These are phyloP conservation scores for Montipora capricornis DNA, from an alignment of 64 coral and sea anemone species.

Conservation along the genomic window DNA sequence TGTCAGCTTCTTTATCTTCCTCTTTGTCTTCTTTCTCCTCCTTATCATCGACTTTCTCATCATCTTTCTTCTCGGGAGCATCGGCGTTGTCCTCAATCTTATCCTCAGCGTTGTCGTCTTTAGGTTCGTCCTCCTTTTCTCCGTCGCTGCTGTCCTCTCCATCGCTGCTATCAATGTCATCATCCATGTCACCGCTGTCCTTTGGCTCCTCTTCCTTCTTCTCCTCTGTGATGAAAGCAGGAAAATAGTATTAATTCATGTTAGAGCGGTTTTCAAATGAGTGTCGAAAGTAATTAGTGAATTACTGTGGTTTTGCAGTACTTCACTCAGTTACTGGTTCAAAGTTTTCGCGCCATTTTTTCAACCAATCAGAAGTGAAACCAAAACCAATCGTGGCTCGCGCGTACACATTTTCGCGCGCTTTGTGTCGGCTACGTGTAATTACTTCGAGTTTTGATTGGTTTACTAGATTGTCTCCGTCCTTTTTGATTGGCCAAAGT, in stretches of 20 bases:
- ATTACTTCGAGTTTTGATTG: no score
- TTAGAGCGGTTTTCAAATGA: background rate
- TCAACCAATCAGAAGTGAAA: no score
- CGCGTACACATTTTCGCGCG: no score
- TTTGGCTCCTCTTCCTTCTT: constrained; percentile 17
- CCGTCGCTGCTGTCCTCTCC: constrained; percentile 12
- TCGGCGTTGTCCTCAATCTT: constrained; percentile 12
- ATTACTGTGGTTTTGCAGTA: no score
- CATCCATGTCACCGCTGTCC: constrained; percentile 66
- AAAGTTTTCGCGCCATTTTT: no score
- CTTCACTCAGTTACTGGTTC: no score
- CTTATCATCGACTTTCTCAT: constrained; percentile 29
- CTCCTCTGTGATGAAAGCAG: constrained; percentile 2
- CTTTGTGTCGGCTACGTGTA: no score
- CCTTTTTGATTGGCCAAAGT: no score
- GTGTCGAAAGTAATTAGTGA: no score
- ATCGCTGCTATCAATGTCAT: constrained; percentile 60
- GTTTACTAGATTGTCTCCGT: no score
- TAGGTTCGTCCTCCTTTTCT: constrained; percentile 14
- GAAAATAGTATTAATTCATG: background rate
- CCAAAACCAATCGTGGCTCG: no score
- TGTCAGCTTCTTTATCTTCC: background rate
- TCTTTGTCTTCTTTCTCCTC: constrained; percentile 22
- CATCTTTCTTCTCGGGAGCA: background rate
- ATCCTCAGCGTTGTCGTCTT: background rate